phyloP scores from a whole-genome alignment of 2,797 vertebrate species.

The Gallinago stenura region DNA sequence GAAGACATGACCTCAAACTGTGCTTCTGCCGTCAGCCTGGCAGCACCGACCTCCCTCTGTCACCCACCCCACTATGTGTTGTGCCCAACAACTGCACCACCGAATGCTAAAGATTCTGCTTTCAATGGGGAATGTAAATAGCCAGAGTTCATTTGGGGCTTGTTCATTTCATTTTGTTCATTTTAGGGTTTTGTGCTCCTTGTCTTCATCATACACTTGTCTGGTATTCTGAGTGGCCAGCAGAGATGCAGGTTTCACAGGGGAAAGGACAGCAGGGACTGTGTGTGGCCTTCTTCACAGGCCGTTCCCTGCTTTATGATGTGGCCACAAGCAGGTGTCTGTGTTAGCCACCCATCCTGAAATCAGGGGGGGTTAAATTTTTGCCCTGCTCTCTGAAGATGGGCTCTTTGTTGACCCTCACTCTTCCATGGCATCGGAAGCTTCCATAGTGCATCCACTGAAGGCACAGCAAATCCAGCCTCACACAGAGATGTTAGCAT shows the following conservation, averaged over 20 bases:
- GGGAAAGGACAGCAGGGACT: neutral
- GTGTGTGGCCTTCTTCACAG: neutral
- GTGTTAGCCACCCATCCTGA: neutral
- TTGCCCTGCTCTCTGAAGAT: neutral
- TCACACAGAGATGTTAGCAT: neutral
- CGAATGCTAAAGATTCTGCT: accelerated
- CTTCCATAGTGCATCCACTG: neutral
- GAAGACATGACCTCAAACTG: neutral
- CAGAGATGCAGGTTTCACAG: neutral
- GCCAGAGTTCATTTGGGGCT: neutral
- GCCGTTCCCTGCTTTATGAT: neutral
- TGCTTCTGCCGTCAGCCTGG: neutral
- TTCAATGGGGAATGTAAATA: accelerated
- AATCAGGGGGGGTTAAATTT: neutral
- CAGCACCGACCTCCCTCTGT: neutral
- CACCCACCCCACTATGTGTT: neutral
- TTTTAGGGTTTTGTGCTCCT: neutral
- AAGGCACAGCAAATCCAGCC: neutral
- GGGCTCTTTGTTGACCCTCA: neutral
- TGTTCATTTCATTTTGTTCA: neutral
- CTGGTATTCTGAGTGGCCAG: neutral
- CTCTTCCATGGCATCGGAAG: neutral
- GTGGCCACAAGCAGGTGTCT: neutral
- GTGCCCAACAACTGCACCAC: neutral
- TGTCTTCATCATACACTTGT: accelerated